These are phyloP conservation scores for Dolichoris vasculosae DNA, from an alignment of 1,140 invertebrate genomes.

Conservation along the genomic window DNA sequence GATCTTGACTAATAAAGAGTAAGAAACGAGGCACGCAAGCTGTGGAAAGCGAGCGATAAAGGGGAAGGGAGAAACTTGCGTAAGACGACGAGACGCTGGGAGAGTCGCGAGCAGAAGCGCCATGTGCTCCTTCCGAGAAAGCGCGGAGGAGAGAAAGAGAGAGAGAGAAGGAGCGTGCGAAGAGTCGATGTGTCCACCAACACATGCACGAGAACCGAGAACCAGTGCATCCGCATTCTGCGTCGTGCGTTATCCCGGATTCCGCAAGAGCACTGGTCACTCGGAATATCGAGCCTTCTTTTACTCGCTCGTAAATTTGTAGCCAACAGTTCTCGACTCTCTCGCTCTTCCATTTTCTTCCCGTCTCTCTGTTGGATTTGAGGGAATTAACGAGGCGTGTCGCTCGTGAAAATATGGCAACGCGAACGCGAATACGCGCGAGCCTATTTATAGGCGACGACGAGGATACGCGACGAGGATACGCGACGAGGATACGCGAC, in stretches of 20 bases:
- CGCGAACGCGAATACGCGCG: not conserved
- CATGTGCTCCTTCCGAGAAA: not conserved
- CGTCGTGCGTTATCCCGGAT: slow-evolving; percentile 47
- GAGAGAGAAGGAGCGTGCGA: slow-evolving; percentile 1
- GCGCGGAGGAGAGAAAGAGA: not conserved
- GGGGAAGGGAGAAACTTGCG: slow-evolving; percentile 53
- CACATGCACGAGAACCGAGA: not conserved
- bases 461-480: too few species aligned
- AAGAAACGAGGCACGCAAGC: slow-evolving; percentile 56
- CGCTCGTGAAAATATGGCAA: slow-evolving; percentile 21
- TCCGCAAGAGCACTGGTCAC: slow-evolving; percentile 22
- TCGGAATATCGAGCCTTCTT: slow-evolving; percentile 33
- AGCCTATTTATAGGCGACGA: slow-evolving; percentile 14
- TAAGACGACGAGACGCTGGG: slow-evolving; percentile 35
- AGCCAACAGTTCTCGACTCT: not conserved
- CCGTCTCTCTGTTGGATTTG: not conserved
- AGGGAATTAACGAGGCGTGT: slow-evolving; percentile 40
- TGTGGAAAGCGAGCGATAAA: slow-evolving; percentile 38
- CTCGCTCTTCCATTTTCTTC: not conserved
- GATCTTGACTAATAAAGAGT: slow-evolving; percentile 62
- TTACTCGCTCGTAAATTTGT: slow-evolving; percentile 39
- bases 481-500: slow-evolving; percentile 2
- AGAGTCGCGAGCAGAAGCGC: slow-evolving; percentile 13
- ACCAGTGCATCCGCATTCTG: slow-evolving; percentile 60
- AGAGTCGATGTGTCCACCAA: not conserved